Percentiles rank a stretch among this genome's conserved stretches.
These are phyloP conservation scores for Melanotaenia parkinsoni DNA, from an alignment of 2,797 vertebrate species.

Conservation along the genomic window DNA sequence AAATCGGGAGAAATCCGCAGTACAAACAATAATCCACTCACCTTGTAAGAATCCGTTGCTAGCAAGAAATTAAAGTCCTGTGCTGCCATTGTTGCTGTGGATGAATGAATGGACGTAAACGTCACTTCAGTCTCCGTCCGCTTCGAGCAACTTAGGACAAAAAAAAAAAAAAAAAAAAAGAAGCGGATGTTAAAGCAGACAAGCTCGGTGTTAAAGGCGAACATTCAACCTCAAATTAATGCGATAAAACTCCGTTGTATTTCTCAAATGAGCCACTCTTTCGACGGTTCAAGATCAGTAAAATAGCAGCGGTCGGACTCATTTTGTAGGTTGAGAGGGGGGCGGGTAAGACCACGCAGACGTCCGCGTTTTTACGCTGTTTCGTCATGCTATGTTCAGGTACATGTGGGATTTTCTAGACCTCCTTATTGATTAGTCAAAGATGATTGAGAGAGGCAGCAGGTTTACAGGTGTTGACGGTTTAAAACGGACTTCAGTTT, in stretches of 20 bases:
- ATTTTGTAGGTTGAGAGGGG: conserved; percentile 30
- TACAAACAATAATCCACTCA: conserved; percentile 50
- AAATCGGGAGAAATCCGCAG: neutral
- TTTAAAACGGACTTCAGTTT: too few species aligned
- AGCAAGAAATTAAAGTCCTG: conserved; percentile 84
- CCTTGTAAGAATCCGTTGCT: conserved; percentile 86
- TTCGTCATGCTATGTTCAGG: conserved; percentile 55
- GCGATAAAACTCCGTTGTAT: too few species aligned
- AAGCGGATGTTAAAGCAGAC: neutral
- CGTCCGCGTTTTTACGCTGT: neutral
- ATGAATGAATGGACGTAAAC: conserved; percentile 51
- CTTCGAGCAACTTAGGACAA: neutral
- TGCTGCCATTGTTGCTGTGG: conserved; percentile 76
- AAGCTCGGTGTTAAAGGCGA: too few species aligned
- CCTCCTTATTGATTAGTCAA: too few species aligned
- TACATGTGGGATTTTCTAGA: neutral
- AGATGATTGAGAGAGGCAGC: too few species aligned
- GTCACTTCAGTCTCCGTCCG: conserved; percentile 17
- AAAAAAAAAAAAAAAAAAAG: too few species aligned
- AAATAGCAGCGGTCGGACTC: neutral
- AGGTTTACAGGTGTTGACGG: too few species aligned
- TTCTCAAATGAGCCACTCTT: too few species aligned
- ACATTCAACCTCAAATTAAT: too few species aligned
- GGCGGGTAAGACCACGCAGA: conserved; percentile 35
- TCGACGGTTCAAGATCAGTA: too few species aligned